Conservation (phyloP, 2,113 vertebrate genomes). For the Orthonyx spaldingii region DNA sequence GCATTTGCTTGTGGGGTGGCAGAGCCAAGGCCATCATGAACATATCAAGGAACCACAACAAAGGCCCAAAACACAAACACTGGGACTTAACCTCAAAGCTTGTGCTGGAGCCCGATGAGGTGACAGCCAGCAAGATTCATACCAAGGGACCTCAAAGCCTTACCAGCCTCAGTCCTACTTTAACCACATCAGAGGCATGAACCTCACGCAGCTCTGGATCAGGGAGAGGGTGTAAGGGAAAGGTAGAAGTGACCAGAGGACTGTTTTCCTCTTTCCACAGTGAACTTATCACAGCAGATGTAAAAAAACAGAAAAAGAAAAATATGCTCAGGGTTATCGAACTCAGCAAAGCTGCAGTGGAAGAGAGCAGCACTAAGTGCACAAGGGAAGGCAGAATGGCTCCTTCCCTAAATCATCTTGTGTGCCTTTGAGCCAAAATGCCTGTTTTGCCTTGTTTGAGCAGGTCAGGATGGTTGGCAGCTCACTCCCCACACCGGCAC, state of each 20-base stretch:
- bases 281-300: background rate
- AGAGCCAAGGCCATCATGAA: slow-evolving; percentile 72
- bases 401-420: background rate
- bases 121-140: slow-evolving; percentile 56
- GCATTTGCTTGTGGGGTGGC: slow-evolving; percentile 65
- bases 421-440: background rate
- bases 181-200: slow-evolving; percentile 53
- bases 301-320: background rate
- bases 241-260: slow-evolving; percentile 9
- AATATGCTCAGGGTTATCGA: background rate
- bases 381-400: background rate
- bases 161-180: background rate
- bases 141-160: slow-evolving; percentile 36
- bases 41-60: slow-evolving; percentile 77
- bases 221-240: background rate
- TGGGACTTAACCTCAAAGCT: slow-evolving; percentile 65
- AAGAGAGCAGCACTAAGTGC: background rate
- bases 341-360: background rate
- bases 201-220: background rate
- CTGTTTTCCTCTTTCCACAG: background rate
- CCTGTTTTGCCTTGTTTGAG: background rate
- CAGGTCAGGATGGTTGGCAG: background rate
- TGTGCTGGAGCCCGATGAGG: slow-evolving; percentile 57
- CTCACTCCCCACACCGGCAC: rapidly evolving
- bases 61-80: slow-evolving; percentile 62